Conservation (phyloP, 2,797 vertebrate genomes). For the Aulostomus chinensis region DNA sequence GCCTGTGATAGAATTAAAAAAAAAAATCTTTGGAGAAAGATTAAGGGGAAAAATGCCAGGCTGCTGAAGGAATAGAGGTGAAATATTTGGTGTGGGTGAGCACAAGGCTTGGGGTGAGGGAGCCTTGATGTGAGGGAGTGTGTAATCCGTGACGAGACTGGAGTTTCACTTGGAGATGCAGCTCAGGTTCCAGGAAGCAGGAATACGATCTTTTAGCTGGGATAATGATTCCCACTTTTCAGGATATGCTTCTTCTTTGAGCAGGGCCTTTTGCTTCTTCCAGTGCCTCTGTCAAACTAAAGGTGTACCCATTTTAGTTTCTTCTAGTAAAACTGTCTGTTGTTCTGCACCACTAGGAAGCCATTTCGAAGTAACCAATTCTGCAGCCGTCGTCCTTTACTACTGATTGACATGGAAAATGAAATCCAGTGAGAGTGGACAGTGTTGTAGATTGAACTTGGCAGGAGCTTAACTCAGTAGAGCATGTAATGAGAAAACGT, state of each 20-base stretch:
- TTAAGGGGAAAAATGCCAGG: no score
- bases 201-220: background rate
- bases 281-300: constrained; percentile 1
- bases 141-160: background rate
- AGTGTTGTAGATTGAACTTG: constrained; percentile 7
- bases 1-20: no score
- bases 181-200: constrained; percentile 29
- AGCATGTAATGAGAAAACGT: constrained; percentile 19
- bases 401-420: constrained; percentile 20
- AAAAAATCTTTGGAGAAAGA: no score
- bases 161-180: constrained; percentile 7
- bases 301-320: background rate
- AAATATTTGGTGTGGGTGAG: no score
- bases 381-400: constrained; percentile 1
- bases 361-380: constrained; percentile 4
- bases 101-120: no score
- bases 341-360: background rate
- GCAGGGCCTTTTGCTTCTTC: constrained; percentile 1
- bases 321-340: background rate
- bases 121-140: background rate
- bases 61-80: no score
- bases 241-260: constrained; percentile 5
- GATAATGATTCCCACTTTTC: constrained; percentile 6
- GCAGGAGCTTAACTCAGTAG: constrained; percentile 9
- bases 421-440: constrained; percentile 5